A percentile compares a stretch with the other conserved stretches of the same genome.
phyloP scores from a whole-genome alignment of 2,113 vertebrate species.

The Poeciliopsis retropinna region DNA sequence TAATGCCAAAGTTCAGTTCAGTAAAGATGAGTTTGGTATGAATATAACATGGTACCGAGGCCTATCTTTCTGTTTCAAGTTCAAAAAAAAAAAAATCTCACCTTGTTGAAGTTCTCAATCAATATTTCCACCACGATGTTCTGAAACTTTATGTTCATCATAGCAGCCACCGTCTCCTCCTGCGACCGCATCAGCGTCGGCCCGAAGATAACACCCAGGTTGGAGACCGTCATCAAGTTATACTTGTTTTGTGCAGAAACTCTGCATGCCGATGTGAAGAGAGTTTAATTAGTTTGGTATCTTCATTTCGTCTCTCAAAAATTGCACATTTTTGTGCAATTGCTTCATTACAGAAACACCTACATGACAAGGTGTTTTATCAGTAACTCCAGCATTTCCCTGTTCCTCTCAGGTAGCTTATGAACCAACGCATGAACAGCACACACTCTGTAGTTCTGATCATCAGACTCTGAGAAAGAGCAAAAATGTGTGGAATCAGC shows the following conservation, averaged over 20 bases:
- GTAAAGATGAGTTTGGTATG: neutral
- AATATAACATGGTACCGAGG: no score
- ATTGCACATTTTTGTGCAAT: conserved; percentile 27
- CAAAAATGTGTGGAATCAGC: neutral
- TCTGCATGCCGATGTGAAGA: conserved; percentile 66
- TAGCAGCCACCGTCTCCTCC: conserved; percentile 97
- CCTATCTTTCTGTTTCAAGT: neutral
- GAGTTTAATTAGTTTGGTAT: conserved; percentile 27
- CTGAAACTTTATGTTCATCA: conserved; percentile 99
- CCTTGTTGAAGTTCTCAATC: conserved; percentile 96
- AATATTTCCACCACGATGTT: conserved; percentile 98
- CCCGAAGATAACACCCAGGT: conserved; percentile 97
- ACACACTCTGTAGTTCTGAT: conserved; percentile 95
- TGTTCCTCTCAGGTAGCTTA: conserved; percentile 92
- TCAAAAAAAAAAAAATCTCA: conserved; percentile 35
- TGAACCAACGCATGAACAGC: conserved; percentile 92
- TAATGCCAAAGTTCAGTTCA: neutral
- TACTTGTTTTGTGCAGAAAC: conserved; percentile 93
- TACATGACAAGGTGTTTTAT: conserved; percentile 95
- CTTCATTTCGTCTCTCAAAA: conserved; percentile 15
- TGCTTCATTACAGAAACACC: conserved; percentile 34
- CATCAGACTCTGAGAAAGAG: conserved; percentile 88
- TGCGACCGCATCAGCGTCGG: conserved; percentile 97
- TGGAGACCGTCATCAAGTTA: conserved; percentile 97
- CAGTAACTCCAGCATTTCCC: conserved; percentile 95